phyloP scores from a whole-genome alignment of 2,797 vertebrate genomes.

The Schizothorax lantsangensis region DNA sequence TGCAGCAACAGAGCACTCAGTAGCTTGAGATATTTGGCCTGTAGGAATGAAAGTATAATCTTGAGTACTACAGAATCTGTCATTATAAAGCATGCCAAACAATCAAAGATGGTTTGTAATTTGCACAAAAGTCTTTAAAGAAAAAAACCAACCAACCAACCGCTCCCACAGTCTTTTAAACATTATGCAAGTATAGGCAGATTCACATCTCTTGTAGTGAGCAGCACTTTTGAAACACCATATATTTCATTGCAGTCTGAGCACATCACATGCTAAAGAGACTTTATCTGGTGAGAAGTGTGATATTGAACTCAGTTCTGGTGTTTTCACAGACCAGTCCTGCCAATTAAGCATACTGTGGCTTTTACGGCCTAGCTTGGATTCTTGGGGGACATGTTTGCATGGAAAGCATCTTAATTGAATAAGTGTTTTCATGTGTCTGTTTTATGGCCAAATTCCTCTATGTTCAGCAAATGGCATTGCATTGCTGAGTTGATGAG shows the following conservation, averaged over 20 bases:
- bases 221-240: neutral
- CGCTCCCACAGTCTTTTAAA: neutral
- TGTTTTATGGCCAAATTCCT: constrained; percentile 54
- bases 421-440: constrained; percentile 64
- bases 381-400: constrained; percentile 51
- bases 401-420: constrained; percentile 60
- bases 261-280: neutral
- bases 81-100: neutral
- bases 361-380: constrained; percentile 45
- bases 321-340: no score
- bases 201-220: neutral
- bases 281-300: neutral
- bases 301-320: constrained; percentile 33
- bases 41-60: constrained; percentile 30
- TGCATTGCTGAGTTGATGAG: neutral
- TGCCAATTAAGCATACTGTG: constrained; percentile 48
- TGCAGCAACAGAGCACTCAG: neutral
- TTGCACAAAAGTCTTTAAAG: neutral
- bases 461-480: constrained; percentile 16
- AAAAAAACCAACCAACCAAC: neutral
- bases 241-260: neutral
- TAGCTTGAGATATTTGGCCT: constrained; percentile 19
- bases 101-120: neutral
- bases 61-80: constrained; percentile 5
- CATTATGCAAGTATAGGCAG: neutral